These are phyloP conservation scores for Tychaedon coryphoeus DNA, from an alignment of 2,113 vertebrate species.

Conservation along the genomic window DNA sequence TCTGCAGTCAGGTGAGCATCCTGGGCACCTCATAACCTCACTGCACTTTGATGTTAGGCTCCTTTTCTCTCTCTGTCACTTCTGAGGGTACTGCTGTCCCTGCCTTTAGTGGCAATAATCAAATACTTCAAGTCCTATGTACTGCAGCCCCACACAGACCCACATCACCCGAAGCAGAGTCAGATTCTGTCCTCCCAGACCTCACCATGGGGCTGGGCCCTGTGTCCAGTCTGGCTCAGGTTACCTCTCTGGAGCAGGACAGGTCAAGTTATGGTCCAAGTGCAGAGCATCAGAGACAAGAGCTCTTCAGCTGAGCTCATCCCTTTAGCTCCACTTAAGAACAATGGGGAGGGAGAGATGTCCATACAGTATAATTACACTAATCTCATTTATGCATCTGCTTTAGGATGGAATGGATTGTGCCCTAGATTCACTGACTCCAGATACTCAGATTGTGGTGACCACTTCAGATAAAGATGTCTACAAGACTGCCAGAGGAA, in stretches of 20 bases:
- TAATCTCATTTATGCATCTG: neutral
- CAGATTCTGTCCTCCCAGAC: neutral
- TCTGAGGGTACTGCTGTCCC: neutral
- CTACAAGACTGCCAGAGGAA: neutral
- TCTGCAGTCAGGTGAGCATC: neutral
- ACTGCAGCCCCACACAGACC: neutral
- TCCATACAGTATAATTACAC: neutral
- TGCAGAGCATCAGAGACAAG: neutral
- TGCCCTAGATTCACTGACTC: neutral
- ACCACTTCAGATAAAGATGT: neutral
- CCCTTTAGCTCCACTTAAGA: neutral
- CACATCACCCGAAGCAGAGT: neutral
- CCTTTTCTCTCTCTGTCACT: neutral
- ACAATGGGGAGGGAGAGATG: neutral
- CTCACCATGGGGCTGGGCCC: neutral
- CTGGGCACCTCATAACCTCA: neutral
- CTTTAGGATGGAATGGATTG: neutral
- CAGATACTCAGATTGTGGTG: neutral
- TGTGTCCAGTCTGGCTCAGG: neutral
- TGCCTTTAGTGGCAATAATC: neutral
- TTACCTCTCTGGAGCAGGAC: neutral
- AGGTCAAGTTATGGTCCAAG: neutral
- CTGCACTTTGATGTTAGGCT: fast-evolving
- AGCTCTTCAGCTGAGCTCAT: neutral
- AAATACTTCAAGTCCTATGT: neutral